A percentile compares a stretch with the other conserved stretches of the same genome.
These are phyloP conservation scores for Diplazon laetatorius DNA, from an alignment of 2,888 invertebrate species.

Conservation along the genomic window DNA sequence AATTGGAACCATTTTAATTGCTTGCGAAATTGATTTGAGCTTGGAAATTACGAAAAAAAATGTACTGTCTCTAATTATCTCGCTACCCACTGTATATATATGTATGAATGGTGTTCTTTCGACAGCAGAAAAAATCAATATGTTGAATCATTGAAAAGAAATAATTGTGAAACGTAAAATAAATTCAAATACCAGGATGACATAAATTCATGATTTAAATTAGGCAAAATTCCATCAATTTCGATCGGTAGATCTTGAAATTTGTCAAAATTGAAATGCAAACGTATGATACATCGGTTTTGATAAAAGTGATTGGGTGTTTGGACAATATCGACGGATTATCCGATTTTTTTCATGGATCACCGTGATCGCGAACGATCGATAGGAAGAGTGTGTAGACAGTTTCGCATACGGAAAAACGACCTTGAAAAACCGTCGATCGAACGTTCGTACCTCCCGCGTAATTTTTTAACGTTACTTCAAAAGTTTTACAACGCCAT, in stretches of 20 bases:
- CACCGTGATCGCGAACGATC: neutral
- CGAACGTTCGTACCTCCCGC: neutral
- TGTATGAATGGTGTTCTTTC: neutral
- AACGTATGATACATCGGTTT: neutral
- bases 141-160: neutral
- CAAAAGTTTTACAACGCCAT: constrained; percentile 46
- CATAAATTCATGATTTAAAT: neutral
- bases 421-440: neutral
- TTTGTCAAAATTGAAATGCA: neutral
- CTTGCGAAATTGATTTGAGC: no score
- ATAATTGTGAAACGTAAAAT: neutral
- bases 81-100: no score
- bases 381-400: neutral
- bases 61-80: no score
- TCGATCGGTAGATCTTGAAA: neutral
- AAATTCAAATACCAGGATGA: neutral
- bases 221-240: neutral
- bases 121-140: neutral
- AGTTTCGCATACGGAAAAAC: constrained; percentile 13
- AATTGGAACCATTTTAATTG: no score
- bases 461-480: constrained; percentile 15
- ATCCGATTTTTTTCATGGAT: constrained; percentile 4
- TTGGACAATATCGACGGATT: neutral
- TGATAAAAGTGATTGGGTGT: neutral
- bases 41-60: no score